Base-by-base conservation (phyloP, 2,888 invertebrate genomes). In the Microplitis manilae region DNA sequence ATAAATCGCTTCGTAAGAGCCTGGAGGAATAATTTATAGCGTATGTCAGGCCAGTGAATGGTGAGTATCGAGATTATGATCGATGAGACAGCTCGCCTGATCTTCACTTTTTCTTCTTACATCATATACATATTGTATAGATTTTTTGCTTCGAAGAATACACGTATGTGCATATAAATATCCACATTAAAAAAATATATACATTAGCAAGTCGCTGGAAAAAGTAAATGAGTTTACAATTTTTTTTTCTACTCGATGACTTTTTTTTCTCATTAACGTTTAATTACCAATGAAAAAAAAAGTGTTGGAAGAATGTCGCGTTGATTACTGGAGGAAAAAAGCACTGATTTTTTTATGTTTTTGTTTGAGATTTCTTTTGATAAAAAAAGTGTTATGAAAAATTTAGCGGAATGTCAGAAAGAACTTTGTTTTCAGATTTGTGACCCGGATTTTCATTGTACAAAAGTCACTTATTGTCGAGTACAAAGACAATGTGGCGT, bases 11-110 rank as follows among this genome's bases (percentile, higher is more conserved):
- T 62, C 8, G 40, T 72, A 72, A 72, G 17, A 64, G 64, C 17
- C 39, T 39, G 40, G 13, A 6, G 59, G 64, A 41, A 70, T 75
- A 70, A 75, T 75, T 75, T 70, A 75, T 75, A 64, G 70, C 30
- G 13, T 64, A 50, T 69, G 75, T 69, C 70, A 65, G n/a, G 20
- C 15, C 62, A 70, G 75, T 75, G 75, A 75, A 75, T 75, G 69
- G 61, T 40, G 69, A 75, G 30, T 70, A 70, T 70, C 50, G 59
- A 70, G 70, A 70, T 64, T 65, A 38, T 75, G 75, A 75, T 75
- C 64, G 70, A 69, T 75, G 70, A 69, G 65, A 75, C 39, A 62
- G 62, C 15, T 5, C n/a, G 8, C 30, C 20, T 30, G 30, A 70
- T 59, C 59, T 70, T n/a, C 70, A 62, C 62, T 62, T 62, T 41